These are phyloP conservation scores for Macrotrachela quadricornifera DNA, from an alignment of 1,140 invertebrate species.

Conservation along the genomic window DNA sequence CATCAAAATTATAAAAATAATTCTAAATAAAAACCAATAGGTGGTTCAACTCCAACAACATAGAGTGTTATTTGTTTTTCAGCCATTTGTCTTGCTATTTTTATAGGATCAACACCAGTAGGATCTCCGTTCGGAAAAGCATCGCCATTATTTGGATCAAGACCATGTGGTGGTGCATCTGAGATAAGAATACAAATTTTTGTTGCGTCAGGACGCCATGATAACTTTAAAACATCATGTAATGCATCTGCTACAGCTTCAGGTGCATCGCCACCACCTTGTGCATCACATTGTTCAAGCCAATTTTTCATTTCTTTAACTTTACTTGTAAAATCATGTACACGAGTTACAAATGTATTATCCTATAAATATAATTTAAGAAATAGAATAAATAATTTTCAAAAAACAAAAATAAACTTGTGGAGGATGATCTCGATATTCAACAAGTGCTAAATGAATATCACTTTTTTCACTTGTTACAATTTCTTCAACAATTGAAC, in stretches of 20 bases:
- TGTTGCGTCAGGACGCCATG: constrained; percentile 17
- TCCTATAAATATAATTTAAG: background rate
- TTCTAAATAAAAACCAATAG: background rate
- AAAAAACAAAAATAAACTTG: background rate
- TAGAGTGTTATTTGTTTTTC: constrained; percentile 19
- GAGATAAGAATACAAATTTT: constrained; percentile 20
- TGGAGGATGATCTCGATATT: constrained; percentile 21
- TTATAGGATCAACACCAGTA: constrained; percentile 16
- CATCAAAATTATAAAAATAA: too few relatives aligned
- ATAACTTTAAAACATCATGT: constrained; percentile 16
- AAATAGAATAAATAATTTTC: too few relatives aligned
- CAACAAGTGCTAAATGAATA: constrained; percentile 17
- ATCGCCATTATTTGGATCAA: constrained; percentile 8
- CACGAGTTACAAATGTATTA: constrained; percentile 14
- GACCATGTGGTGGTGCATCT: constrained; percentile 21
- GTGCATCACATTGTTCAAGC: constrained; percentile 13
- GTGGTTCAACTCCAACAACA: constrained; percentile 18
- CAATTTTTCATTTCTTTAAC: constrained; percentile 16
- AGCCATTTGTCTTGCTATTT: constrained; percentile 13
- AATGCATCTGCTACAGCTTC: constrained; percentile 21
- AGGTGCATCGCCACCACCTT: constrained; percentile 18
- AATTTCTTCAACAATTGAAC: constrained; percentile 19
- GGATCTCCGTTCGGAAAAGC: constrained; percentile 13
- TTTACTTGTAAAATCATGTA: constrained; percentile 19
- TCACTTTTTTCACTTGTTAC: constrained; percentile 17